Evolutionary conservation across 1,140 invertebrate species (phyloP).

Genomic region (Heterodera carotae): DNA sequence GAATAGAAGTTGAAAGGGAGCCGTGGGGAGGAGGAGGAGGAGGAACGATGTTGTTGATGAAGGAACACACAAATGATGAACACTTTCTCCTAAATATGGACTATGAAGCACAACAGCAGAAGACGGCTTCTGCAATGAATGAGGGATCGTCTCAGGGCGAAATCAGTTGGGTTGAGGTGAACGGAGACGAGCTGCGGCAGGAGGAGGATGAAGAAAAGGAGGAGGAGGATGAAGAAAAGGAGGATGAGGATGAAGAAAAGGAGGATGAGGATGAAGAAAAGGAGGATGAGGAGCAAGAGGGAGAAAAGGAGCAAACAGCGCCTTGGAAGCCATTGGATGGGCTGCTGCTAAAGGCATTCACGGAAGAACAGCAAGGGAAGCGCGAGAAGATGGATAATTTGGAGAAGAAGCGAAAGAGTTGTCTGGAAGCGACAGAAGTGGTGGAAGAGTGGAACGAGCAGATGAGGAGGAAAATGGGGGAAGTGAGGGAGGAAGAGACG

Average conservation of each 20-base stretch:
- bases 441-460: constrained; percentile 19
- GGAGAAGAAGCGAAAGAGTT: constrained; percentile 5
- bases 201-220: no score
- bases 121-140: neutral
- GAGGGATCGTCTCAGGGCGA: constrained; percentile 18
- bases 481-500: neutral
- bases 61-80: constrained; percentile 1
- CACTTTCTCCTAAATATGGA: neutral
- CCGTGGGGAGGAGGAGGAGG: neutral
- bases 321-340: neutral
- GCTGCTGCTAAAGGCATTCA: neutral
- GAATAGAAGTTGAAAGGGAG: neutral
- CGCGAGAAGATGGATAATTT: neutral
- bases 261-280: neutral
- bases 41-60: neutral
- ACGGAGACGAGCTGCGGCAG: neutral
- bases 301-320: neutral
- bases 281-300: no score
- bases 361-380: neutral
- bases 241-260: neutral
- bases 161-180: neutral
- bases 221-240: neutral
- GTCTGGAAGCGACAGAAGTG: constrained; percentile 21
- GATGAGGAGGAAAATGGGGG: neutral
- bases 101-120: neutral